These are phyloP conservation scores for Caenorhabditis uteleia DNA, from an alignment of 2,888 invertebrate genomes.

Conservation along the genomic window DNA sequence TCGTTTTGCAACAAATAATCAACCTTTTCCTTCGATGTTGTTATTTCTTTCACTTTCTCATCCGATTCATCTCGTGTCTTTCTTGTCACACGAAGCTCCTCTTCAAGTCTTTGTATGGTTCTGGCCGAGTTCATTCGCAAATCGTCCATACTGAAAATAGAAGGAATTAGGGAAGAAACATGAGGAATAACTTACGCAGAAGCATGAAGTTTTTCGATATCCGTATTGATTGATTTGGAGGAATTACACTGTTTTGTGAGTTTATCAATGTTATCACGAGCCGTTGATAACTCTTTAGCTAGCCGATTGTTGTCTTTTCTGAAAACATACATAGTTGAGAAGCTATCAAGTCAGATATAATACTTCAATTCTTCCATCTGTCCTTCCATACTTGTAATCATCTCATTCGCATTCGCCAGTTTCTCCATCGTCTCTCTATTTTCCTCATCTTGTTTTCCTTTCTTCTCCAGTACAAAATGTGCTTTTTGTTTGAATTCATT, in stretches of 20 bases:
- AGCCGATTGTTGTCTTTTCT: too few species aligned
- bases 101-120: constrained; percentile 23
- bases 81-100: constrained; percentile 20
- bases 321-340: too few species aligned
- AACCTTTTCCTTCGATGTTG: constrained; percentile 24
- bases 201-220: neutral
- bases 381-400: constrained; percentile 5
- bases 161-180: too few species aligned
- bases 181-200: constrained; percentile 5
- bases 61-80: constrained; percentile 16
- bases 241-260: neutral
- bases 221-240: neutral
- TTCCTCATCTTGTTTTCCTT: constrained; percentile 25
- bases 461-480: constrained; percentile 30
- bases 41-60: constrained; percentile 16
- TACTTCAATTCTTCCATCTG: constrained; percentile 11
- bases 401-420: constrained; percentile 9
- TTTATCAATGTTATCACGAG: too few species aligned
- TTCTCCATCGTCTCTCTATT: constrained; percentile 7
- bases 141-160: constrained; percentile 19
- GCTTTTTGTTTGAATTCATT: constrained; percentile 31
- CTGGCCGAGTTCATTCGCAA: constrained; percentile 18
- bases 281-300: too few species aligned
- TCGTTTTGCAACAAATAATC: constrained; percentile 28
- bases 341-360: too few species aligned